These are phyloP conservation scores for Mionectes olivaceus DNA, from an alignment of 2,797 vertebrate species.

Conservation along the genomic window DNA sequence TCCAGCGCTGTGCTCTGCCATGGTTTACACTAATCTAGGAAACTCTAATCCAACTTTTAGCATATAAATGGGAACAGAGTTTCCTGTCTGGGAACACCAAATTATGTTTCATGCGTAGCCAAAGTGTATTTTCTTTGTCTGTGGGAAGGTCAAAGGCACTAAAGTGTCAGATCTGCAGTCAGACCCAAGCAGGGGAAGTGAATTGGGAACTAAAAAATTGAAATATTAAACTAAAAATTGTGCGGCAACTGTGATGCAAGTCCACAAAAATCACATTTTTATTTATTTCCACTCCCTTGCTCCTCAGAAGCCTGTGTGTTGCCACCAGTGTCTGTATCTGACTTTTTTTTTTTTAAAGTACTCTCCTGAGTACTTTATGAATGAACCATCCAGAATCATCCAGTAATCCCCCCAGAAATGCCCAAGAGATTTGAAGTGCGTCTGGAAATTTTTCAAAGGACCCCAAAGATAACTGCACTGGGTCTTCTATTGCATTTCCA, in stretches of 20 bases:
- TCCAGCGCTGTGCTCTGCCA: not conserved
- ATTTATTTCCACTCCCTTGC: not conserved
- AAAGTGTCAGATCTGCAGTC: not conserved
- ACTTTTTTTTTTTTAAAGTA: not conserved
- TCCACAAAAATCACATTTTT: not conserved
- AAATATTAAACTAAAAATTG: not conserved
- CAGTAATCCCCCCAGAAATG: slow-evolving; percentile 3
- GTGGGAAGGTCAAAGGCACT: slow-evolving; percentile 10
- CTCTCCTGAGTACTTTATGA: no score
- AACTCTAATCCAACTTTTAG: not conserved
- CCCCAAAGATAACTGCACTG: slow-evolving; percentile 30
- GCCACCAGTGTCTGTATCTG: not conserved
- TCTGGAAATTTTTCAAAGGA: slow-evolving; percentile 45
- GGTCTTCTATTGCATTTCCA: slow-evolving; percentile 62
- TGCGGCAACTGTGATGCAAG: not conserved
- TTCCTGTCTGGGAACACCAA: slow-evolving; percentile 7
- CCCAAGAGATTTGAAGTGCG: not conserved
- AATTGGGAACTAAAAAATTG: not conserved
- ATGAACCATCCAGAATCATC: not conserved
- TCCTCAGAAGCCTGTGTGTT: not conserved
- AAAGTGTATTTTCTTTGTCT: not conserved
- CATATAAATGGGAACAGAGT: not conserved
- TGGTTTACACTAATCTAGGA: not conserved
- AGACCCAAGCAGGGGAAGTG: not conserved
- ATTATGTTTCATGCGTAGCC: not conserved